Base-by-base conservation (phyloP, 1,140 invertebrate genomes). In the Zaprionus camerounensis region DNA sequence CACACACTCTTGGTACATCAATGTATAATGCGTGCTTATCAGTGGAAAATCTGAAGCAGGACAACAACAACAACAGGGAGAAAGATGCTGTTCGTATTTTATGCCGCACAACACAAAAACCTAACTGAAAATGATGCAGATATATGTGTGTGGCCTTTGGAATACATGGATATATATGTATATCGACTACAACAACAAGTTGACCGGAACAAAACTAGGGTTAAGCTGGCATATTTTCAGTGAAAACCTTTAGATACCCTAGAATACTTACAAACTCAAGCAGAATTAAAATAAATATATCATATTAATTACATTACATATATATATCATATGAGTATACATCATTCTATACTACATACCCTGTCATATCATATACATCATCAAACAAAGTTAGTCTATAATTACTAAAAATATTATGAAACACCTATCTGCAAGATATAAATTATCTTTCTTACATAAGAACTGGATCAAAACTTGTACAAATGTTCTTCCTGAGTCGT, bases 1-100 rank as follows among this genome's bases (percentile, higher is more conserved):
- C 65, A 64, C 28, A 53, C 34, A 75, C 20, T 17, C 67, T 44
- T 2, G 9, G 46, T 53, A 64, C 44, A 34, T 49, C 69, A 68
- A 74, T 78, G 75, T 76, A 78, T 71, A 81, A 90, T 72, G 74
- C 82, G 85, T 88, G 84, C 78, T 71, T 90, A 88, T 88, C 85
- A 73, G 49, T 7, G 6, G 0, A 22, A 59, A 76, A 88, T 85
- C 78, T 84, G 56, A 72, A 71, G 69, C 77, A 75, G 55, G 59
- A 28, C 36, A 63, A 67, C 70, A 71, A 41, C 55, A 59, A 56
- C 71, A 67, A 70, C 38, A 46, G 56, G 20, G 7, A 17, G 41
- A 34, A 46, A 69, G 24, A 61, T 65, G 57, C 46, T 73, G 34
- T 61, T 49, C 56, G 77, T 81, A 81, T 78, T 73, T 81, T 70